A percentile compares a stretch with the other conserved stretches of the same genome.
phyloP scores from a whole-genome alignment of 1,140 invertebrate genomes.

The Hyphantria cunea region DNA sequence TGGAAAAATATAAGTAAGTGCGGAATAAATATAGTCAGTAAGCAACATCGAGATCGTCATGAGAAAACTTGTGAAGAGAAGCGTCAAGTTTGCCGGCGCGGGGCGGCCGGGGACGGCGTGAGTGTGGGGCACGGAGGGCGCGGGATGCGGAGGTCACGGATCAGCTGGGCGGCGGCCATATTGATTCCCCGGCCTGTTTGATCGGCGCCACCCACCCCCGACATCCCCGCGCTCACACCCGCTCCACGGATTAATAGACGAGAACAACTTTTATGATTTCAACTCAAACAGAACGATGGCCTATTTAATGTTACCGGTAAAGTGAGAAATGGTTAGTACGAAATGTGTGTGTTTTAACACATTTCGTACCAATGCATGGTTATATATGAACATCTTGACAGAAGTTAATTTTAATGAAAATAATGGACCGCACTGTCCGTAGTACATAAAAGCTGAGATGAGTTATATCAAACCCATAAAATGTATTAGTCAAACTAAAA shows the following conservation, averaged over 20 bases:
- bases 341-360: too few relatives aligned
- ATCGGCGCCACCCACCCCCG: constrained; percentile 65
- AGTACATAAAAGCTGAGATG: too few relatives aligned
- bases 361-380: constrained; percentile 12
- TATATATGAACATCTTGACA: constrained; percentile 2
- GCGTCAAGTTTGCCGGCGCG: constrained; percentile 61
- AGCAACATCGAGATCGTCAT: constrained; percentile 45
- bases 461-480: too few relatives aligned
- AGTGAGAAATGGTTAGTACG: constrained; percentile 23
- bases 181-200: constrained; percentile 79
- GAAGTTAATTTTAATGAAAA: constrained; percentile 10
- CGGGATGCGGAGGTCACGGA: constrained; percentile 75
- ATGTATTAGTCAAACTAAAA: neutral
- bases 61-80: constrained; percentile 54
- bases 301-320: constrained; percentile 44
- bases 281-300: constrained; percentile 67
- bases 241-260: constrained; percentile 71
- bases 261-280: constrained; percentile 80
- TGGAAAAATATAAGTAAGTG: constrained; percentile 28
- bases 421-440: too few relatives aligned
- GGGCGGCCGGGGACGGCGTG: constrained; percentile 38
- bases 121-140: constrained; percentile 35
- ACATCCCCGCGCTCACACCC: constrained; percentile 42
- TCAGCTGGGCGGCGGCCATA: constrained; percentile 79
- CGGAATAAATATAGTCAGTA: constrained; percentile 32